A percentile compares a stretch with the other conserved stretches of the same genome.
Conservation (phyloP, 2,113 vertebrate genomes). For the Sturnira hondurensis region DNA sequence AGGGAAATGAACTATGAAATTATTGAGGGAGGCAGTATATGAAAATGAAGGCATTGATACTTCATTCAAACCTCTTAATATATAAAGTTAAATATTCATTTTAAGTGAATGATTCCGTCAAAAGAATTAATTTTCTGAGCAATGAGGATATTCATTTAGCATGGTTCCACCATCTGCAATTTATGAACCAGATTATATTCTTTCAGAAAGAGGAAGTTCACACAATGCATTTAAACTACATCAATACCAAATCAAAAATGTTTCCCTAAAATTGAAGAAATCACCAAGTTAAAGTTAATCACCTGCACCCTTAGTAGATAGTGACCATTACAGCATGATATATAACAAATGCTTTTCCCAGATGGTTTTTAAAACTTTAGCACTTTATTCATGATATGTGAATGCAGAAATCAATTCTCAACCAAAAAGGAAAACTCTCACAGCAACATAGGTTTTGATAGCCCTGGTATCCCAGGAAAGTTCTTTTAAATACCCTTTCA, state of each 20-base stretch:
- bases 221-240: constrained; percentile 78
- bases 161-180: constrained; percentile 83
- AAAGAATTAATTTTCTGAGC: constrained; percentile 86
- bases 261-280: constrained; percentile 81
- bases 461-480: neutral
- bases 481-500: neutral
- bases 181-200: constrained; percentile 84
- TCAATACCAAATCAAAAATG: constrained; percentile 76
- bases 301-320: constrained; percentile 63
- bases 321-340: constrained; percentile 62
- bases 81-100: constrained; percentile 83
- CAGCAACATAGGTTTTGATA: neutral
- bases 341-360: constrained; percentile 70
- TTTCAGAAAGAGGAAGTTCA: constrained; percentile 80
- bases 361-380: constrained; percentile 54
- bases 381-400: constrained; percentile 26
- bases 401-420: neutral
- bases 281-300: constrained; percentile 76
- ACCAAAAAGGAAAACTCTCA: constrained; percentile 32
- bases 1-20: constrained; percentile 73
- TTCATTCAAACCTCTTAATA: constrained; percentile 79
- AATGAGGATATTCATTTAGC: constrained; percentile 84
- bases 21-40: constrained; percentile 64
- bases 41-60: constrained; percentile 72
- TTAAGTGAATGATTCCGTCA: constrained; percentile 84